Evolutionary conservation across 2,797 vertebrate species (phyloP).

Genomic region (Adelosebastes latens): DNA sequence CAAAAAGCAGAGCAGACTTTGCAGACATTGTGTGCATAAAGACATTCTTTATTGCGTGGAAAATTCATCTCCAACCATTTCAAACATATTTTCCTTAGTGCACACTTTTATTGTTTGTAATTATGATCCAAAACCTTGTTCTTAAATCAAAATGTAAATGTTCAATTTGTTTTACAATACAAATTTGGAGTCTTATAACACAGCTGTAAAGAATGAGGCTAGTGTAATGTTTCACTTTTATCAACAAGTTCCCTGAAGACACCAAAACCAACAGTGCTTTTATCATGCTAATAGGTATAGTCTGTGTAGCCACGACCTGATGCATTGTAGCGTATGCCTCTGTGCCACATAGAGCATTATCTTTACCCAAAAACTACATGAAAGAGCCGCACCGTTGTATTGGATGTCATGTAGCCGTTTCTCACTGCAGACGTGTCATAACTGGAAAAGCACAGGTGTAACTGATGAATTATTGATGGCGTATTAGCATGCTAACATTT

Average conservation of each 20-base stretch:
- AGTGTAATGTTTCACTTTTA: not conserved
- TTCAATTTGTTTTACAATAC: not conserved
- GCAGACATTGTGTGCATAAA: not conserved
- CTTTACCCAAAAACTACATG: not conserved
- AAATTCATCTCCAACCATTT: not conserved
- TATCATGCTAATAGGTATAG: not conserved
- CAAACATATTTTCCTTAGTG: not conserved
- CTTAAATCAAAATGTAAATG: too few relatives aligned
- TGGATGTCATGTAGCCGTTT: not conserved
- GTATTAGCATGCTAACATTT: too few relatives aligned
- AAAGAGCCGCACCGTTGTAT: not conserved
- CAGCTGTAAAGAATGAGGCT: not conserved
- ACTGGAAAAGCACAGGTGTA: not conserved
- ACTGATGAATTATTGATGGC: not conserved
- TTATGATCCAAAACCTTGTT: not conserved
- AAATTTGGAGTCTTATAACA: not conserved
- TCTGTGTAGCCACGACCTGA: not conserved
- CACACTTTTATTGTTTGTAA: not conserved
- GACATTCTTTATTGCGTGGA: not conserved
- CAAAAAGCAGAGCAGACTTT: not conserved
- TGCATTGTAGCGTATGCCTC: not conserved
- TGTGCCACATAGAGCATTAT: not conserved
- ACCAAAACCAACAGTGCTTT: not conserved
- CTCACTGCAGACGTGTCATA: not conserved
- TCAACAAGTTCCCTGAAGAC: not conserved